phyloP scores from a whole-genome alignment of 1,140 invertebrate species.

The Drosophila sulfurigaster region DNA sequence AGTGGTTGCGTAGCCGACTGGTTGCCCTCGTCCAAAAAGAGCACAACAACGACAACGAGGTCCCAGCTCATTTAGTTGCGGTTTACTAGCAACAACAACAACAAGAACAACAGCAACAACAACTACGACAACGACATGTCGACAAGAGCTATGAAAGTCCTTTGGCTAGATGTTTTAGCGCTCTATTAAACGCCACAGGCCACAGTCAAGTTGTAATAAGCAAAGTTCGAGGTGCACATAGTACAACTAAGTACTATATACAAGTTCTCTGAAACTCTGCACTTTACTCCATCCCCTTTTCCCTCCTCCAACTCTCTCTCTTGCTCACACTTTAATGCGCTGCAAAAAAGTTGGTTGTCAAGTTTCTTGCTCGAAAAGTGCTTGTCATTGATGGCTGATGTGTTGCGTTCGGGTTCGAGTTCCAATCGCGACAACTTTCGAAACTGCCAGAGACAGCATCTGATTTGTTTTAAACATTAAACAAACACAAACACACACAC shows the following conservation, averaged over 20 bases:
- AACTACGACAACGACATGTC: slow-evolving; percentile 27
- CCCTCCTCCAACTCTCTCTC: neutral
- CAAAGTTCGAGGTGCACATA: slow-evolving; percentile 33
- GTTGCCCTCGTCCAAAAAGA: neutral
- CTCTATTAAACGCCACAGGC: slow-evolving; percentile 4
- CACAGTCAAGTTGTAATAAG: slow-evolving; percentile 44
- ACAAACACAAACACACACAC: no score
- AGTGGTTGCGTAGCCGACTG: slow-evolving; percentile 1
- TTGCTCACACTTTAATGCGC: slow-evolving; percentile 6
- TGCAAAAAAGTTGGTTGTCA: slow-evolving; percentile 30
- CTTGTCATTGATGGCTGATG: slow-evolving; percentile 29
- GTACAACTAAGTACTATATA: slow-evolving; percentile 5
- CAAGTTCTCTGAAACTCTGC: slow-evolving; percentile 11
- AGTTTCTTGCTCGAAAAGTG: slow-evolving; percentile 11
- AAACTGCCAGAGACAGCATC: slow-evolving; percentile 11
- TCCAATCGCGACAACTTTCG: neutral
- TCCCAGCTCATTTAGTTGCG: slow-evolving; percentile 58
- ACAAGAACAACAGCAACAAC: slow-evolving; percentile 43
- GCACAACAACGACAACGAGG: slow-evolving; percentile 9
- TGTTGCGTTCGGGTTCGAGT: no score
- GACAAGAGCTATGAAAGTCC: slow-evolving; percentile 29
- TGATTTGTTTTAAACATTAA: slow-evolving; percentile 23
- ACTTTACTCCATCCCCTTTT: neutral
- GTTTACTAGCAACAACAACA: slow-evolving; percentile 41
- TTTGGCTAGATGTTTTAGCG: slow-evolving; percentile 43